Conservation (phyloP, 2,797 vertebrate species). For the Alosa sapidissima region DNA sequence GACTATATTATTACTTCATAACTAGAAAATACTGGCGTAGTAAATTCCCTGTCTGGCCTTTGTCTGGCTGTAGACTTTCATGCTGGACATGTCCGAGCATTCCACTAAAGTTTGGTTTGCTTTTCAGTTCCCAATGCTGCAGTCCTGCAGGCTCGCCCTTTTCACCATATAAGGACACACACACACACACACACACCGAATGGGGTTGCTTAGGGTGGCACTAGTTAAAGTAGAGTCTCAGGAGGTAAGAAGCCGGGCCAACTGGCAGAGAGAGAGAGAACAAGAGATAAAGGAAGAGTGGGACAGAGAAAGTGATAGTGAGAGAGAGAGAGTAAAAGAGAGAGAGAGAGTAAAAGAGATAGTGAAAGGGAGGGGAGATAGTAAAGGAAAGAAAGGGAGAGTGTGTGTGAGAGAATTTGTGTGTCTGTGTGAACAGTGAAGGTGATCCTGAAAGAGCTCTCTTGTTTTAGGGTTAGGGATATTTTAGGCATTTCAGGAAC, state of each 20-base stretch:
- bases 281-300: not conserved
- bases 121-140: constrained; percentile 67
- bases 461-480: constrained; percentile 10
- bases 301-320: not conserved
- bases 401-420: not conserved
- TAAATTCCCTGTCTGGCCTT: too few relatives aligned
- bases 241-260: not conserved
- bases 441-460: not conserved
- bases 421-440: constrained; percentile 16
- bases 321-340: not conserved
- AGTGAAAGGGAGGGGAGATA: not conserved
- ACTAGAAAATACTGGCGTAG: too few relatives aligned
- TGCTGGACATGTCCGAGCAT: constrained; percentile 25
- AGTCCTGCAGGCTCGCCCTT: constrained; percentile 65
- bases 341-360: not conserved
- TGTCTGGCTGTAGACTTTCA: too few relatives aligned
- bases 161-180: constrained; percentile 80
- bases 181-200: not conserved
- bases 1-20: too few relatives aligned
- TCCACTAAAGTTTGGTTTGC: constrained; percentile 60
- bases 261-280: not conserved
- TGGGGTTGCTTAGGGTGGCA: not conserved
- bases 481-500: constrained; percentile 20
- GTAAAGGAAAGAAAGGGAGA: not conserved
- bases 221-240: not conserved